phyloP scores from a whole-genome alignment of 2,113 vertebrate species.

The Ailuropoda melanoleuca region DNA sequence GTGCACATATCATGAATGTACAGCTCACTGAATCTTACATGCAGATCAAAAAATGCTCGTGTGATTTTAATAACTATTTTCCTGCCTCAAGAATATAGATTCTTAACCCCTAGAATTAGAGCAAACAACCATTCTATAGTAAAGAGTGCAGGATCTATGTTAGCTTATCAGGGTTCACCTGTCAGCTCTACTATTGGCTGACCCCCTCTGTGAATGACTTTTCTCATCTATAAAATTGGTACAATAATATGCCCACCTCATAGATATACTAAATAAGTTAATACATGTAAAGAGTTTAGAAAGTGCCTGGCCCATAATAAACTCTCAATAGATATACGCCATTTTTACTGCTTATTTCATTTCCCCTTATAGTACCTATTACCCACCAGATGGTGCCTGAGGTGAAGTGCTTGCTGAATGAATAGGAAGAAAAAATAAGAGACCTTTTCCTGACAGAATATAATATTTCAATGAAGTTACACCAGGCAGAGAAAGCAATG shows the following conservation, averaged over 20 bases:
- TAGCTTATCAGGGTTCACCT: neutral
- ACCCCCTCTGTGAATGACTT: neutral
- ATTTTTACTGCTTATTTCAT: constrained; percentile 62
- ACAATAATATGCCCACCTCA: neutral
- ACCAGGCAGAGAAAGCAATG: constrained; percentile 47
- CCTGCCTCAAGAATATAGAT: neutral
- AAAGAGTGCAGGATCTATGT: neutral
- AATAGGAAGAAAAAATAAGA: constrained; percentile 56
- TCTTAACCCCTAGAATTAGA: neutral
- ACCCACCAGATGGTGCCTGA: constrained; percentile 51
- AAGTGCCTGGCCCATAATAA: neutral
- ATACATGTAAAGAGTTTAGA: constrained; percentile 12
- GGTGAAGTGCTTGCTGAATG: constrained; percentile 43
- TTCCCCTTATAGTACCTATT: constrained; percentile 51
- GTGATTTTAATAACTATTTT: neutral
- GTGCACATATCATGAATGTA: neutral
- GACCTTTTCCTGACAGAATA: constrained; percentile 67
- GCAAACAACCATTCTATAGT: neutral
- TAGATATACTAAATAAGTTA: constrained; percentile 25
- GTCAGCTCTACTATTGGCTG: neutral
- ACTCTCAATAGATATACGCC: constrained; percentile 32
- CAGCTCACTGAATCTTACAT: neutral
- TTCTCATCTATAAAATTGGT: neutral
- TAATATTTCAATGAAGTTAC: constrained; percentile 70
- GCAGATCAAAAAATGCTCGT: neutral